These are phyloP conservation scores for Ariolimax columbianus DNA, from an alignment of 2,888 invertebrate genomes.

Conservation along the genomic window DNA sequence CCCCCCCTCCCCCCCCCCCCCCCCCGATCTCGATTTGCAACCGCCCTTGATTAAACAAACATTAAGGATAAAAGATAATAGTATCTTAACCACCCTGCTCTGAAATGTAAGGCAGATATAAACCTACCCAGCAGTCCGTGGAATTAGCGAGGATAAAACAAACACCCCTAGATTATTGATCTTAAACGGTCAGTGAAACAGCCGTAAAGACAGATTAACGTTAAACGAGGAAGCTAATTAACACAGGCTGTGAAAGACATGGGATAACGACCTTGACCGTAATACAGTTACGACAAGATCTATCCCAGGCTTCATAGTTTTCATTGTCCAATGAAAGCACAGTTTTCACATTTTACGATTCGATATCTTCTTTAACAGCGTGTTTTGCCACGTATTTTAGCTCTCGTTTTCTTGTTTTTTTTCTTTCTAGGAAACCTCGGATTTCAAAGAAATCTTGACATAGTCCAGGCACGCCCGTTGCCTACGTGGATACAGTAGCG, in stretches of 20 bases:
- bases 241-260: background rate
- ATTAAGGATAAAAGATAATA: background rate
- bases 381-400: background rate
- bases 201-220: background rate
- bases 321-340: background rate
- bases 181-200: background rate
- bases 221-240: background rate
- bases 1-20: too few relatives aligned
- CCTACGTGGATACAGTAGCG: slow-evolving; percentile 8
- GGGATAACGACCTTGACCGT: background rate
- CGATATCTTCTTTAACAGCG: slow-evolving; percentile 19
- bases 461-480: slow-evolving; percentile 7
- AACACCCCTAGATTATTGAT: background rate
- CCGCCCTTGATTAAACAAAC: background rate
- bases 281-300: background rate
- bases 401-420: background rate
- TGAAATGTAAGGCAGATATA: background rate
- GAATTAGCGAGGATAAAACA: background rate
- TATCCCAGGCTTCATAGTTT: background rate
- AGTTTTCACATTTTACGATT: background rate
- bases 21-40: too few relatives aligned
- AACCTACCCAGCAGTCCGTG: background rate
- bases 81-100: background rate
- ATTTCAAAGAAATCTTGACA: slow-evolving; percentile 34
- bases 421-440: background rate